Evolutionary conservation across 2,113 vertebrate genomes (phyloP), one percentile per base, ranked within the genome.

Genomic region (Chloebia gouldiae): DNA sequence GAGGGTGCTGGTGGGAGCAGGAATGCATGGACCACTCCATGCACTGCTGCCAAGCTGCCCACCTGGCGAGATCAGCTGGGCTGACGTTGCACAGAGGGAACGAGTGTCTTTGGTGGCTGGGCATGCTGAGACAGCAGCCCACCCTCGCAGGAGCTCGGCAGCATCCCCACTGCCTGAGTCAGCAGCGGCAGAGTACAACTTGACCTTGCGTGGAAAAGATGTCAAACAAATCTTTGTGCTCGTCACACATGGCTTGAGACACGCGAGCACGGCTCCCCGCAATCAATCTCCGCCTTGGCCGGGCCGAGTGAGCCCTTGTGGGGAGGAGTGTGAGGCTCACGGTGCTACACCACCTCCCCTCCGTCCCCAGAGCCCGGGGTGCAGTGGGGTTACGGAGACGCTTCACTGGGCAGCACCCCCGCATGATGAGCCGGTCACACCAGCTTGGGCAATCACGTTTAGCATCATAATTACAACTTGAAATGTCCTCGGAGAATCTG

Each of bases 151-250:
- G 44, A 73, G 59, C 70, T 45, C 45, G 0, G 1, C 59, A 22
- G 84, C 65, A 9, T 13, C 85, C 56, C 15, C 2, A 0, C 11
- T 1, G 10, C 86, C 88, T 76, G 90, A 88, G 91, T 79, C 88
- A 91, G 84, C 79, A 71, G 76, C 87, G 0, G 27, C 39, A 2
- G 21, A 87, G 78, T 5, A 68, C 71, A 64, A 9, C 86, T n/a
- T 96, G 95, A 96, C 95, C 88, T 92, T 80, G 57, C 39, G 12
- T 79, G 83, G 95, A 94, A 80, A 61, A 81, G 80, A 81, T 91
- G 87, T 96, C 97, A 93, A 80, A 92, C 93, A 97, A 87, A 96
- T 94, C 79, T 90, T 13, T 13, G 57, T 53, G 82, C 92, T 95
- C 18, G 72, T 94, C 81, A 66, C 93, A 77, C 65, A 33, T 33